These are phyloP conservation scores for Escarpia spicata DNA, from an alignment of 2,888 invertebrate genomes.

Conservation along the genomic window DNA sequence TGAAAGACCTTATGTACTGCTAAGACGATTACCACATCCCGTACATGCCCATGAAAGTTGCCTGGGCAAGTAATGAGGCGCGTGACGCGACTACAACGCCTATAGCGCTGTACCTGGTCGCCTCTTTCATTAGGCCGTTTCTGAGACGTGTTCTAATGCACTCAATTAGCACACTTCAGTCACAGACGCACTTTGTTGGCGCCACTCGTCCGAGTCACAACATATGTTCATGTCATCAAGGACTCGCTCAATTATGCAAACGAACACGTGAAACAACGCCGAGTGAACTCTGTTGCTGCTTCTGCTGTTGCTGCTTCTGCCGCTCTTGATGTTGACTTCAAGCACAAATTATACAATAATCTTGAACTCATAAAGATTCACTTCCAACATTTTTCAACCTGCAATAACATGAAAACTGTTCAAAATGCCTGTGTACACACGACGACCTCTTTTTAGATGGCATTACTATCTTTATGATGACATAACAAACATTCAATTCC, in stretches of 20 bases:
- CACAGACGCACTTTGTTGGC: neutral
- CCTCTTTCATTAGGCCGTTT: neutral
- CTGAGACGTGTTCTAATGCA: neutral
- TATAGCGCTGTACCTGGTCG: neutral
- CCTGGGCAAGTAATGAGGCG: neutral
- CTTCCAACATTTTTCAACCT: too few relatives aligned
- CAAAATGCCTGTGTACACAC: too few relatives aligned
- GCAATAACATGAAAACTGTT: too few relatives aligned
- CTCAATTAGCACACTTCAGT: neutral
- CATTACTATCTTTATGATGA: too few relatives aligned
- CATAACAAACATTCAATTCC: too few relatives aligned
- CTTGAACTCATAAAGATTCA: too few relatives aligned
- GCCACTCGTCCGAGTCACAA: neutral
- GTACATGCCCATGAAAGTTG: neutral
- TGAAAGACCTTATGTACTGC: neutral
- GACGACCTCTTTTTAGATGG: too few relatives aligned
- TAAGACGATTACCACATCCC: neutral
- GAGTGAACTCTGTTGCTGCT: neutral
- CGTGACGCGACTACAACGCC: neutral
- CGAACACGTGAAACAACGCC: neutral
- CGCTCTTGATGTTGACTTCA: neutral
- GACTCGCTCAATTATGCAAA: neutral
- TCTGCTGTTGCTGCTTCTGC: slow-evolving; percentile 26
- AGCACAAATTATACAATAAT: too few relatives aligned
- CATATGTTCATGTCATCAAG: neutral